These are phyloP conservation scores for Drosophila arizonae DNA, from an alignment of 1,140 invertebrate genomes.

Conservation along the genomic window DNA sequence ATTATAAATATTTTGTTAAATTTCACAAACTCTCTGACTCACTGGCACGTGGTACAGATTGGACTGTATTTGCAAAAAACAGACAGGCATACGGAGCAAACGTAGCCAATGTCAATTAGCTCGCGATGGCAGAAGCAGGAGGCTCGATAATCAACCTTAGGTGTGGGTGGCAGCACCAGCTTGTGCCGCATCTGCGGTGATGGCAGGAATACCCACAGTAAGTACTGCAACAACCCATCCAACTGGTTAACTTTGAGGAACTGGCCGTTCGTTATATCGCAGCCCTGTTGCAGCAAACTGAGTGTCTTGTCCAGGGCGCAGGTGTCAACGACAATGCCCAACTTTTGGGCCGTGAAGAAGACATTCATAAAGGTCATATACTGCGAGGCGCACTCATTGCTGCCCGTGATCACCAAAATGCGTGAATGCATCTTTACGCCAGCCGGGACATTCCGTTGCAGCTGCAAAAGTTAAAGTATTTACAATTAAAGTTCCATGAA, in stretches of 20 bases:
- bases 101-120: slow-evolving; percentile 97
- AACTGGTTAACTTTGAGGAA: slow-evolving; percentile 92
- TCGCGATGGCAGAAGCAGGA: slow-evolving; percentile 99
- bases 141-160: slow-evolving; percentile 96
- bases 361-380: slow-evolving; percentile 99
- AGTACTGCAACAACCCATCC: slow-evolving; percentile 94
- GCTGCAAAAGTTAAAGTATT: slow-evolving; percentile 66
- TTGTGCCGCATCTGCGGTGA: slow-evolving; percentile 91
- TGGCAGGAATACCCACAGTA: slow-evolving; percentile 97
- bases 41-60: slow-evolving; percentile 98
- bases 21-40: slow-evolving; percentile 83
- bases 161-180: slow-evolving; percentile 93
- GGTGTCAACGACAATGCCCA: slow-evolving; percentile 95
- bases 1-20: slow-evolving; percentile 17
- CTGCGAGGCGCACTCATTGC: slow-evolving; percentile 94
- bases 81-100: slow-evolving; percentile 98
- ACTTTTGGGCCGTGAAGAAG: slow-evolving; percentile 97
- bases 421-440: slow-evolving; percentile 89
- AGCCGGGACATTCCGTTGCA: slow-evolving; percentile 85
- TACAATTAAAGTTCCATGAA: neutral
- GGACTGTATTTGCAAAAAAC: slow-evolving; percentile 99
- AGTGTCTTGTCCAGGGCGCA: slow-evolving; percentile 96
- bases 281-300: slow-evolving; percentile 95
- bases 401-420: slow-evolving; percentile 93
- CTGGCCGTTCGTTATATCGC: slow-evolving; percentile 96